phyloP scores from a whole-genome alignment of 2,797 vertebrate species.

The Dendrocincla fuliginosa region DNA sequence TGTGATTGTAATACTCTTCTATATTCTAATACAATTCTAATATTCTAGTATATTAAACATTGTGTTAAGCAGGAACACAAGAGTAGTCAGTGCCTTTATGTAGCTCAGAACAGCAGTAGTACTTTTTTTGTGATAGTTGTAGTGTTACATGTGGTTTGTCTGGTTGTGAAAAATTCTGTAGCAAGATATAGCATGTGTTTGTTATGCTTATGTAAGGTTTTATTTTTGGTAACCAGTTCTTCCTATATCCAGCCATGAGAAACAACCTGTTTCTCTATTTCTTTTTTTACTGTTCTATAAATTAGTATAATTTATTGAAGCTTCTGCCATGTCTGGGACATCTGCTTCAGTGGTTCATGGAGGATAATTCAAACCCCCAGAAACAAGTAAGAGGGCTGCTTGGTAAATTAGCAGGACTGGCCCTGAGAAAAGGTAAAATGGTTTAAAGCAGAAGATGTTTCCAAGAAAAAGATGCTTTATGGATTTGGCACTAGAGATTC shows the following conservation, averaged over 20 bases:
- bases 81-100: background rate
- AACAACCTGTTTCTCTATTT: background rate
- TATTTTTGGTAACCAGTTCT: slow-evolving; percentile 14
- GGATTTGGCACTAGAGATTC: background rate
- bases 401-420: background rate
- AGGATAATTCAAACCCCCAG: background rate
- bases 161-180: slow-evolving; percentile 37
- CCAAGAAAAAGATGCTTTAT: background rate
- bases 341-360: background rate
- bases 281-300: background rate
- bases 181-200: slow-evolving; percentile 12
- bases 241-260: background rate
- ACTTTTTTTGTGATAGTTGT: background rate
- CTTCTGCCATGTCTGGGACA: background rate
- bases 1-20: background rate
- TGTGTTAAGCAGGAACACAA: background rate
- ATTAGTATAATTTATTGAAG: background rate
- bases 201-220: slow-evolving; percentile 25
- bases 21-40: background rate
- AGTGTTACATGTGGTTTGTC: slow-evolving; percentile 1
- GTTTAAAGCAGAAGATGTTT: background rate
- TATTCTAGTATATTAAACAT: background rate
- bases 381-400: background rate
- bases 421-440: background rate
- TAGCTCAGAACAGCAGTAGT: background rate